Evolutionary conservation across 2,888 invertebrate species (phyloP).

Genomic region (Julus scandinavius): DNA sequence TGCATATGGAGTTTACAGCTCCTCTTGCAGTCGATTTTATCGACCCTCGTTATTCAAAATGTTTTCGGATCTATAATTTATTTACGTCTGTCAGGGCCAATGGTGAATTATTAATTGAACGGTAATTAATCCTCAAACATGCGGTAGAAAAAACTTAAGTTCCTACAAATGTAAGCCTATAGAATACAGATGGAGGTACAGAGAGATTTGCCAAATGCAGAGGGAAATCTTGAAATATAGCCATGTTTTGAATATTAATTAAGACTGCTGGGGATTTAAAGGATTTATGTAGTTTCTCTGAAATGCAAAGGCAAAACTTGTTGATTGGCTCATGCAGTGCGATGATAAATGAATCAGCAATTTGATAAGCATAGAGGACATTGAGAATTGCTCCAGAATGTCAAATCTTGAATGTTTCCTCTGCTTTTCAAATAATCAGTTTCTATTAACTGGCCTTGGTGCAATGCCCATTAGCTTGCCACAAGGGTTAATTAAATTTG

Average conservation of each 20-base stretch:
- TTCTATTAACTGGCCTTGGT: no score
- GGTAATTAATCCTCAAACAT: conserved; percentile 19
- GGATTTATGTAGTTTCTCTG: background rate
- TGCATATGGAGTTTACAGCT: background rate
- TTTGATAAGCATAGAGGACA: no score
- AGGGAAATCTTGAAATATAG: background rate
- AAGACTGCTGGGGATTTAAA: conserved; percentile 7
- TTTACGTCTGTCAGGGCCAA: background rate
- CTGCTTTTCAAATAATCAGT: background rate
- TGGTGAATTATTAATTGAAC: background rate
- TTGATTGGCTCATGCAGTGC: background rate
- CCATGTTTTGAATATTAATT: background rate
- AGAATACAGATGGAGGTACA: background rate
- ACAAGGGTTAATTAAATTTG: background rate
- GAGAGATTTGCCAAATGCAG: background rate
- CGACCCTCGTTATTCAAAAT: background rate
- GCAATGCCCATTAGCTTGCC: background rate
- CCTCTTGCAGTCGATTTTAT: background rate
- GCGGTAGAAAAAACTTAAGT: background rate
- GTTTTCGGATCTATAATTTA: background rate
- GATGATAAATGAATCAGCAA: no score
- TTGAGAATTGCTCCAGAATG: background rate
- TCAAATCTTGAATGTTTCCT: background rate
- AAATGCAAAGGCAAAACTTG: background rate
- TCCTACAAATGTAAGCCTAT: background rate